Evolutionary conservation across 2,113 vertebrate species (phyloP), one percentile per base, ranked within the genome.

Genomic region (Todiramphus chloris): DNA sequence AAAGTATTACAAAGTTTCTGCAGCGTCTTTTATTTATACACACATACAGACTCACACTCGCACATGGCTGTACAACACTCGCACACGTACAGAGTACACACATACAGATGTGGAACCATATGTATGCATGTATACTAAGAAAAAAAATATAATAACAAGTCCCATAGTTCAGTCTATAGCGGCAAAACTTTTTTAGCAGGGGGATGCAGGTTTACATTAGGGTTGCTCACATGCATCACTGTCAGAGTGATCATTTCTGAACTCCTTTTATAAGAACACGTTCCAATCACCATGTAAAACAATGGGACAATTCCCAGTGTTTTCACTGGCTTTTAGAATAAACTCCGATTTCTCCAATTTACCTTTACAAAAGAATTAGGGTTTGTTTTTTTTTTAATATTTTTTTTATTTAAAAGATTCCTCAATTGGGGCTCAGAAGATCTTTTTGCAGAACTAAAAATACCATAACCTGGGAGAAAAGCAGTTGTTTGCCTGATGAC

Each of bases 1-100:
- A 98, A 98, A 98, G 98, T 98, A 98, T 98, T 98, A 98, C 98
- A 99, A 99, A 99, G 98, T 99, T 98, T 98, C 98, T 98, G 98
- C 98, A 99, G 98, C 98, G 98, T 98, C 97, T 95, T 96, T 97
- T 96, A 97, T 97, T 96, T 97, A 95, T 96, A 97, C 95, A 98
- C 96, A 97, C 90, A 97, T 59, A 93, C 87, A 41, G 95, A 97
- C 93, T 97, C 94, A 50, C 97, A 97, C 91, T 97, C 98, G 96
- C 97, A 98, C 97, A 81, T 97, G 97, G 98, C 97, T 97, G 97
- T 98, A 98, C 97, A 98, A 97, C 98, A 98, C 96, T 98, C 98
- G 98, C 90, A 98, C 98, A 93, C 74, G 64, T 98, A 97, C 98
- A 97, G 87, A 94, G 94, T 94, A 97, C 94, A 97, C 95, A 96